A percentile compares a stretch with the other conserved stretches of the same genome.
Evolutionary conservation across 2,113 vertebrate species (phyloP).

Genomic region (Marcusenius ussheri): DNA sequence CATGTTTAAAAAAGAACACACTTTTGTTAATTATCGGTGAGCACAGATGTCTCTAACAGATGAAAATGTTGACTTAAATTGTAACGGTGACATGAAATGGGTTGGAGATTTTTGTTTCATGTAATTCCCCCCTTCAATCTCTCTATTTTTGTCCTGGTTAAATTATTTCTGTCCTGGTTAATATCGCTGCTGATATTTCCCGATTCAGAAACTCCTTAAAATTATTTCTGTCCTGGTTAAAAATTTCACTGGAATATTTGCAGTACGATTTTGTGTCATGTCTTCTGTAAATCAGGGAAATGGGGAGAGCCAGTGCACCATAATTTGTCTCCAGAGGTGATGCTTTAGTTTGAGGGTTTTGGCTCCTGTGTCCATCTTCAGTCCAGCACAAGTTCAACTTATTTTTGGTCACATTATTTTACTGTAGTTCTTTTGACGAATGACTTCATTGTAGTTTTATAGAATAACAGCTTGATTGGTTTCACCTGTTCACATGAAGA

Average conservation of each 20-base stretch:
- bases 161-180: neutral
- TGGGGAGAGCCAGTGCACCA: neutral
- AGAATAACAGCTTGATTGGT: neutral
- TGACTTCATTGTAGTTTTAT: neutral
- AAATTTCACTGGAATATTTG: neutral
- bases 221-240: neutral
- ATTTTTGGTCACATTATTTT: neutral
- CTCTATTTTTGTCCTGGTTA: neutral
- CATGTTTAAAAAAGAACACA: neutral
- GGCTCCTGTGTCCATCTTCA: neutral
- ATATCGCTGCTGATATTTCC: neutral
- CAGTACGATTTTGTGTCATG: neutral
- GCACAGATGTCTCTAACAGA: neutral
- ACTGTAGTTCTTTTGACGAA: neutral
- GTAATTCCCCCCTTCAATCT: neutral
- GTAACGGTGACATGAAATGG: neutral
- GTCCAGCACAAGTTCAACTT: neutral
- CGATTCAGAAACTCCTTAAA: neutral
- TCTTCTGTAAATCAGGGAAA: neutral
- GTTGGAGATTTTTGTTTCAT: neutral
- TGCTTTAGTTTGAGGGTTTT: neutral
- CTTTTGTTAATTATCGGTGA: slow-evolving; percentile 34
- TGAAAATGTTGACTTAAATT: neutral
- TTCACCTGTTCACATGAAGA: neutral
- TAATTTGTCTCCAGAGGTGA: neutral